Evolutionary conservation across 1,140 invertebrate species (phyloP), one percentile per base, ranked within the genome.

Genomic region (Homalodisca vitripennis): DNA sequence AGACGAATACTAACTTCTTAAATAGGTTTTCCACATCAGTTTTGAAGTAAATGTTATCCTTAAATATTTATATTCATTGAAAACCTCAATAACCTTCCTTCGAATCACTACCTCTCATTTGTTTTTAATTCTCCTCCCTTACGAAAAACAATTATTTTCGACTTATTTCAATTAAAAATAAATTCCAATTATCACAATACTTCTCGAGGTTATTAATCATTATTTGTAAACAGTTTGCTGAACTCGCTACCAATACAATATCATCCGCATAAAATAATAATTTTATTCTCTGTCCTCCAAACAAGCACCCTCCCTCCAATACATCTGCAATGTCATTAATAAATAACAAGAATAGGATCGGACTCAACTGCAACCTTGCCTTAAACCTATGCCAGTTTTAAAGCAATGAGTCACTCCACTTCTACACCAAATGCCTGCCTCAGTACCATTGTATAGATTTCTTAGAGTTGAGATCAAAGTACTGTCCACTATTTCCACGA

Each of bases 141-240:
- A 62, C 67, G 53, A 64, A 74, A 75, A 30, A 73, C 63, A 20
- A 75, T 27, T 31, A 74, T 69, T 48, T 73, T 75, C n/a, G 72
- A 73, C 69, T 75, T 75, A 22, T 70, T 70, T 2, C 57, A 30
- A 26, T 74, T 74, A 1, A 74, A 26, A 26, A 67, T 26, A 73
- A 34, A 2, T 55, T 57, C 51, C 69, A 71, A 0, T 31, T 0
- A 3, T 24, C 34, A 60, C 72, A 74, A 65, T 73, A 75, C 34
- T 72, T 55, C 34, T 67, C 31, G 10, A 75, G 17, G 0, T 46
- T 47, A 13, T 3, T 69, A 2, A 74, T 46, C 31, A 67, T 71
- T 62, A 34, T 66, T 34, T 63, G 32, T 34, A 75, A 26, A 3
- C 12, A 29, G 10, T 34, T 34, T 22, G 24, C 26, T 34, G 41